Base-by-base conservation (phyloP, 2,797 vertebrate species). In the Danio albolineatus region DNA sequence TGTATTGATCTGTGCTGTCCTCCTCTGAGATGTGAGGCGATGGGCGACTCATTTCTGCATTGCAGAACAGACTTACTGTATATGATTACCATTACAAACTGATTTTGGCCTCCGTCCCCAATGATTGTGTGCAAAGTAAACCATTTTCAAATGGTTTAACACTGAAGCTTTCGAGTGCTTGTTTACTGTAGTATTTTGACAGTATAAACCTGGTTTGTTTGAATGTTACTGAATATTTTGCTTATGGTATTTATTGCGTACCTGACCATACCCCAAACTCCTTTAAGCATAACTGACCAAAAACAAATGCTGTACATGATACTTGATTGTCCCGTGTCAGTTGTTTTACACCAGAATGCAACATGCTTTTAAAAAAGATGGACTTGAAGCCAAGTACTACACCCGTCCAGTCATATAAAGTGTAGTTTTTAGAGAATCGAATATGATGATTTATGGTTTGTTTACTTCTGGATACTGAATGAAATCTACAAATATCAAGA, bases 321-420 rank as follows among this genome's bases (percentile, higher is more conserved):
- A 16, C 21, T 66, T 46, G 49, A 66, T 44, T 38, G 72, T 76
- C 82, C 77, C 49, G 17, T 46, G n/a, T 62, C 17, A 16, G 46
- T 41, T n/a, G 51, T 64, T 66, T 53, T 16, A 21, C 19, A 28
- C 48, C 85, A 65, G 81, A 82, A 84, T 67, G 79, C 67, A 77
- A 39, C 67, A 84, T 87, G 86, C 78, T 60, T 64, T 86, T 85
- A 86, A 12, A 54, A 38, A 67, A 3, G 0, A 53, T 17, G 14
- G 56, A 49, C 2, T 61, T 13, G 10, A 48, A 21, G 8, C 48
- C 16, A 13, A 9, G 16, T 19, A 5, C 28, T 9, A 13, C 64
- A 48, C 28, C 21, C 6, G 17, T 43, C 51, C 51, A 13, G 1
- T 41, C 51, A 57, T 51, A 49, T 10, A 53, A 53, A 38, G 38